Evolutionary conservation across 2,888 invertebrate species (phyloP).

Genomic region (Hoplodrina blanda): DNA sequence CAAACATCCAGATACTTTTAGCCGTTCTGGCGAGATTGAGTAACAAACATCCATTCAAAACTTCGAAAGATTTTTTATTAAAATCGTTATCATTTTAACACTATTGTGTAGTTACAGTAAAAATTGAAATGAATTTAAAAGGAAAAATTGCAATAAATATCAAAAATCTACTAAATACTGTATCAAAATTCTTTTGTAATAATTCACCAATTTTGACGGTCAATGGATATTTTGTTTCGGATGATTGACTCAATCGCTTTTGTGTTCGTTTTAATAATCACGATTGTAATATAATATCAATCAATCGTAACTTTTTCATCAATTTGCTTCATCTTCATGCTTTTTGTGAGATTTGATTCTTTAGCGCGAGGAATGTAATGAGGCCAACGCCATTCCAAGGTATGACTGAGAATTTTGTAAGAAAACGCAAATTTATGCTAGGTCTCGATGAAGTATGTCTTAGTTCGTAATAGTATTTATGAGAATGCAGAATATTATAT

Average conservation of each 20-base stretch:
- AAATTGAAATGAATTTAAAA: slow-evolving; percentile 22
- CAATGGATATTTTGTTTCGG: slow-evolving; percentile 43
- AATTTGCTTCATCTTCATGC: slow-evolving; percentile 12
- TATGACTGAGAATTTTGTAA: not conserved
- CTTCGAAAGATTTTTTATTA: no score
- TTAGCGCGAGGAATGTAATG: not conserved
- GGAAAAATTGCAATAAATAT: slow-evolving; percentile 21
- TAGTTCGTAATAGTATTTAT: no score
- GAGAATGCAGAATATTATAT: no score
- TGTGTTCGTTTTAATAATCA: slow-evolving; percentile 44
- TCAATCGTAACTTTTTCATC: slow-evolving; percentile 13
- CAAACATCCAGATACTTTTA: no score
- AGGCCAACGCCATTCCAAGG: not conserved
- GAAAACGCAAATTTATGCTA: no score
- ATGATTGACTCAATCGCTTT: slow-evolving; percentile 32
- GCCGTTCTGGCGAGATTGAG: no score
- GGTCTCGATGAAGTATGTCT: no score
- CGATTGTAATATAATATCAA: slow-evolving; percentile 14
- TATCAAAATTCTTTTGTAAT: slow-evolving; percentile 41
- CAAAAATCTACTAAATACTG: slow-evolving; percentile 17
- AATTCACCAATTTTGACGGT: slow-evolving; percentile 45
- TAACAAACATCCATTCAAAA: no score
- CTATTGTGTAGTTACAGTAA: not conserved
- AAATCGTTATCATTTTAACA: slow-evolving; percentile 1
- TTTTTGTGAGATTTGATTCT: slow-evolving; percentile 21